These are phyloP conservation scores for Hecatera dysodea DNA, from an alignment of 2,888 invertebrate genomes.

Conservation along the genomic window DNA sequence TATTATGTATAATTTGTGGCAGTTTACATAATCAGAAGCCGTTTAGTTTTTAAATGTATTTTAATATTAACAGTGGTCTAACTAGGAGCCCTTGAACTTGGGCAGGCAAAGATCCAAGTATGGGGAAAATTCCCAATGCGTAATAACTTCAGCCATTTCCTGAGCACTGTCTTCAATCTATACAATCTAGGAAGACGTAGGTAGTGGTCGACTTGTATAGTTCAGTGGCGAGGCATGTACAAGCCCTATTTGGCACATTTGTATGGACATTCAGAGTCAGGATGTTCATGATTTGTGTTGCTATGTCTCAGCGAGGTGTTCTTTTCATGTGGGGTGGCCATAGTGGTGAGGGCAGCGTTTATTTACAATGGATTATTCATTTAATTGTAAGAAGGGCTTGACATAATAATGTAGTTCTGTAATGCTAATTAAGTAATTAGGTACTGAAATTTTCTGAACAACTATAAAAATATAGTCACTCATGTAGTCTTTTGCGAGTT, in stretches of 20 bases:
- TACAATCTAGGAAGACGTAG: constrained; percentile 9
- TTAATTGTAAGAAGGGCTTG: not conserved
- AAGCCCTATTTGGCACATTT: constrained; percentile 46
- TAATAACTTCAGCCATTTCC: not conserved
- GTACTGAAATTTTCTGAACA: not conserved
- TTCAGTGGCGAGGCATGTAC: not conserved
- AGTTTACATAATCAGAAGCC: constrained; percentile 56
- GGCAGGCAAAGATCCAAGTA: not conserved
- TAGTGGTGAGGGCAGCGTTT: constrained; percentile 1
- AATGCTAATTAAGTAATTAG: not conserved
- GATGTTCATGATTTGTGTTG: constrained; percentile 19
- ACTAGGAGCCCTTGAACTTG: constrained; percentile 41
- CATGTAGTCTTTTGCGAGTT: too few relatives aligned
- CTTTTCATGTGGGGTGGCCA: not conserved
- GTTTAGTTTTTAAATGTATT: constrained; percentile 30
- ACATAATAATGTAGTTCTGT: not conserved
- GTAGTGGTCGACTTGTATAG: constrained; percentile 1
- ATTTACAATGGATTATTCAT: constrained; percentile 40
- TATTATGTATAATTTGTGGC: constrained; percentile 55
- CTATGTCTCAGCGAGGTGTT: not conserved
- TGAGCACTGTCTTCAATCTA: not conserved
- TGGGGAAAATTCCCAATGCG: not conserved
- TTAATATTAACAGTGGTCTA: constrained; percentile 22
- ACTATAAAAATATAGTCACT: too few relatives aligned
- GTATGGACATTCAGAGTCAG: constrained; percentile 33